Percentiles rank a stretch among this genome's conserved stretches.
phyloP scores from a whole-genome alignment of 1,140 invertebrate genomes.

The Aphelinus certus region DNA sequence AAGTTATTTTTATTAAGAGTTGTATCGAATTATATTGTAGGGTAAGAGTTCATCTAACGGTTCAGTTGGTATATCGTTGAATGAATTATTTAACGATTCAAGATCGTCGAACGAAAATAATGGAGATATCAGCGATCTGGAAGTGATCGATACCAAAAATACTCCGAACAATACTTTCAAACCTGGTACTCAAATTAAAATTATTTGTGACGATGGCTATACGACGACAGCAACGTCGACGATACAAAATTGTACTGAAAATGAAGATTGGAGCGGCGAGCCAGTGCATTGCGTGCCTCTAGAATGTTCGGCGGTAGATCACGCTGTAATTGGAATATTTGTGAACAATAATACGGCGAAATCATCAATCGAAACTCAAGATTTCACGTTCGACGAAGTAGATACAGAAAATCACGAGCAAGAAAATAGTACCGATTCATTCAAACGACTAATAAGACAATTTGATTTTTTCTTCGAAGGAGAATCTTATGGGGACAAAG shows the following conservation, averaged over 20 bases:
- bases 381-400: slow-evolving; percentile 8
- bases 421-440: neutral
- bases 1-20: too few relatives aligned
- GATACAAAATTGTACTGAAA: slow-evolving; percentile 43
- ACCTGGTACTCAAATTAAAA: slow-evolving; percentile 40
- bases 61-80: neutral
- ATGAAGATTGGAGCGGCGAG: slow-evolving; percentile 46
- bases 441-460: slow-evolving; percentile 28
- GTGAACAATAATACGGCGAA: neutral
- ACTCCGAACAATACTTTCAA: slow-evolving; percentile 21
- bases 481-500: slow-evolving; percentile 41
- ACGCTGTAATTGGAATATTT: slow-evolving; percentile 44
- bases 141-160: neutral
- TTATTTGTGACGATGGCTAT: slow-evolving; percentile 47
- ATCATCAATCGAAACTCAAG: slow-evolving; percentile 10
- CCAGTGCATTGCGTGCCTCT: slow-evolving; percentile 36
- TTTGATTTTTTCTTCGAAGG: slow-evolving; percentile 42
- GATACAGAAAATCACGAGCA: neutral
- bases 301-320: slow-evolving; percentile 43
- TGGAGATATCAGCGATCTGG: neutral
- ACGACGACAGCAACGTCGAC: slow-evolving; percentile 28
- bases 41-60: too few relatives aligned
- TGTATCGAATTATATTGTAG: too few relatives aligned
- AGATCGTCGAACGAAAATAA: neutral
- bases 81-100: neutral